A percentile compares a stretch with the other conserved stretches of the same genome.
Conservation (phyloP, 2,888 invertebrate species). For the Eupithecia insigniata region DNA sequence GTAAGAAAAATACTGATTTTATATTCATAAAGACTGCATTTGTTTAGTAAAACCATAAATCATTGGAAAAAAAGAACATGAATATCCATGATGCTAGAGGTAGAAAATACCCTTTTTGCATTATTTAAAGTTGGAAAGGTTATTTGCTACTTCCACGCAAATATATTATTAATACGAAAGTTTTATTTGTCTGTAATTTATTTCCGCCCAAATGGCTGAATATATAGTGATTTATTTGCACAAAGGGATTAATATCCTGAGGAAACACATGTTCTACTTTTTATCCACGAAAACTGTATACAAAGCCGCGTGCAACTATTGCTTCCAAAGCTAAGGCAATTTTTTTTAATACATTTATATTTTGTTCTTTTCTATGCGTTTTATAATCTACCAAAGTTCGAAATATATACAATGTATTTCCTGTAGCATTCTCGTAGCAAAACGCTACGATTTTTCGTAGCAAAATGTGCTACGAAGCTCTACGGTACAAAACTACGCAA, state of each 20-base stretch:
- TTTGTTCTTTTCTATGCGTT: background rate
- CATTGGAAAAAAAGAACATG: too few relatives aligned
- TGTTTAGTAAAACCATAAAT: too few relatives aligned
- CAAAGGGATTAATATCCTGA: background rate
- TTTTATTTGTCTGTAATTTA: background rate
- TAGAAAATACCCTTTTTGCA: too few relatives aligned
- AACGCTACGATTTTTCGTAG: background rate
- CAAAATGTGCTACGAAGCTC: slow-evolving; percentile 8
- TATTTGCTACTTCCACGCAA: background rate
- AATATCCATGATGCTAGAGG: too few relatives aligned
- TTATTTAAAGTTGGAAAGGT: background rate
- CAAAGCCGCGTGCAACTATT: background rate
- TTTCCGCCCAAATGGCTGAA: background rate
- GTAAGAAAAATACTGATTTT: background rate
- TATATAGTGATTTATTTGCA: background rate
- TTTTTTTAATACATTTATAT: too few relatives aligned
- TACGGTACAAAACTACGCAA: slow-evolving; percentile 11
- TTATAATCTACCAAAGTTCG: background rate
- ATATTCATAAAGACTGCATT: background rate
- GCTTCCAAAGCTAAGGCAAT: too few relatives aligned
- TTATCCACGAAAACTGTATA: background rate
- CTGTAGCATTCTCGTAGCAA: background rate
- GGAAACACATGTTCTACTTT: background rate
- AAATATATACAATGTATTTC: background rate
- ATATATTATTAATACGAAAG: background rate